Percentiles rank a stretch among this genome's conserved stretches.
phyloP scores from a whole-genome alignment of 2,797 vertebrate species.

The Cygnus olor region DNA sequence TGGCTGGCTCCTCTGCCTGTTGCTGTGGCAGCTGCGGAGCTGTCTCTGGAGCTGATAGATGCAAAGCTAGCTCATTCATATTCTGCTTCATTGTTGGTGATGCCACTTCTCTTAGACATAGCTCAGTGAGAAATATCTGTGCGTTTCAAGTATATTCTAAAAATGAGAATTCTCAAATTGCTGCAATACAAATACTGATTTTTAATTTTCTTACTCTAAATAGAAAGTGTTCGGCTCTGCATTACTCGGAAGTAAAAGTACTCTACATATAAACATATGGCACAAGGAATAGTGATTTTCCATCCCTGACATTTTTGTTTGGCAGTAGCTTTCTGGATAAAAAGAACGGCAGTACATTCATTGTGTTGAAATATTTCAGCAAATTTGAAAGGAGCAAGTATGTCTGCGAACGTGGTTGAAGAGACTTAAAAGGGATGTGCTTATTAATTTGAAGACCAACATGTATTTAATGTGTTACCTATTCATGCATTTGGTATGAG shows the following conservation, averaged over 20 bases:
- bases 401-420: neutral
- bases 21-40: slow-evolving; percentile 3
- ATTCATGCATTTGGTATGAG: neutral
- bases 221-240: neutral
- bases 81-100: neutral
- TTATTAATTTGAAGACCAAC: neutral
- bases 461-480: neutral
- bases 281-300: neutral
- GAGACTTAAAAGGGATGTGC: neutral
- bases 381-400: neutral
- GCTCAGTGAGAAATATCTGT: neutral
- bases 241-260: neutral
- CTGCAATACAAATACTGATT: neutral
- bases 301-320: neutral
- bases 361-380: neutral
- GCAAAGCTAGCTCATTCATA: neutral
- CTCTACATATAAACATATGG: neutral
- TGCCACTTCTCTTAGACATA: neutral
- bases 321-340: neutral
- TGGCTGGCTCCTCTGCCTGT: neutral
- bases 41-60: accelerated
- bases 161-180: neutral
- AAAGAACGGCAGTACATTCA: neutral
- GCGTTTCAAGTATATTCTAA: neutral
- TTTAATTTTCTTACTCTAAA: neutral